These are phyloP conservation scores for Dascillus cervinus DNA, from an alignment of 2,888 invertebrate genomes.

Conservation along the genomic window DNA sequence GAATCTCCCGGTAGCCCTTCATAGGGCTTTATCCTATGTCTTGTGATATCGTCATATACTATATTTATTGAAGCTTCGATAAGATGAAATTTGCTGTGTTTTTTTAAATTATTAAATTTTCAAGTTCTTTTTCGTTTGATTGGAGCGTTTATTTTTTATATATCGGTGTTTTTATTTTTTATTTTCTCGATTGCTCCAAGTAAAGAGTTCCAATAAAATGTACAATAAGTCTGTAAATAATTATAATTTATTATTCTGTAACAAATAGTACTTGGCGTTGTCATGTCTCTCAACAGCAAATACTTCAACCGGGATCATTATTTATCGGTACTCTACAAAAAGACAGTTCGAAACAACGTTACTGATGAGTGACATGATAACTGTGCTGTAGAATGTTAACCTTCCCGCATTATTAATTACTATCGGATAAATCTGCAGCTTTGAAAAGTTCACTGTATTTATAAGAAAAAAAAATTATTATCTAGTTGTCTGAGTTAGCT, in stretches of 20 bases:
- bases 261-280: slow-evolving; percentile 28
- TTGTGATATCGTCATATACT: slow-evolving; percentile 17
- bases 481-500: slow-evolving; percentile 15
- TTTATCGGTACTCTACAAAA: slow-evolving; percentile 22
- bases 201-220: slow-evolving; percentile 24
- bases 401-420: slow-evolving; percentile 30
- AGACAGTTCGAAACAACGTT: slow-evolving; percentile 23
- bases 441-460: slow-evolving; percentile 13
- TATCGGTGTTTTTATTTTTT: no score
- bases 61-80: slow-evolving; percentile 14
- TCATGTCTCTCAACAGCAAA: slow-evolving; percentile 32
- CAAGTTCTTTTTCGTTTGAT: background rate
- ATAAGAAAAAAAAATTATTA: slow-evolving; percentile 16
- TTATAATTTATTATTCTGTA: slow-evolving; percentile 35
- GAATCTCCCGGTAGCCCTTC: slow-evolving; percentile 40
- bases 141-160: background rate
- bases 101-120: slow-evolving; percentile 13
- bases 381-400: slow-evolving; percentile 29
- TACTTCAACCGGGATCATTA: slow-evolving; percentile 31
- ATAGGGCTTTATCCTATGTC: slow-evolving; percentile 20
- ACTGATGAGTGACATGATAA: slow-evolving; percentile 31
- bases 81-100: slow-evolving; percentile 9
- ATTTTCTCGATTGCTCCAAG: slow-evolving; percentile 3
- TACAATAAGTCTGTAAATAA: slow-evolving; percentile 33
- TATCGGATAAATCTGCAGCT: slow-evolving; percentile 18